Percentiles rank a stretch among this genome's conserved stretches.
Evolutionary conservation across 2,797 vertebrate species (phyloP).

Genomic region (Hemitrygon akajei): DNA sequence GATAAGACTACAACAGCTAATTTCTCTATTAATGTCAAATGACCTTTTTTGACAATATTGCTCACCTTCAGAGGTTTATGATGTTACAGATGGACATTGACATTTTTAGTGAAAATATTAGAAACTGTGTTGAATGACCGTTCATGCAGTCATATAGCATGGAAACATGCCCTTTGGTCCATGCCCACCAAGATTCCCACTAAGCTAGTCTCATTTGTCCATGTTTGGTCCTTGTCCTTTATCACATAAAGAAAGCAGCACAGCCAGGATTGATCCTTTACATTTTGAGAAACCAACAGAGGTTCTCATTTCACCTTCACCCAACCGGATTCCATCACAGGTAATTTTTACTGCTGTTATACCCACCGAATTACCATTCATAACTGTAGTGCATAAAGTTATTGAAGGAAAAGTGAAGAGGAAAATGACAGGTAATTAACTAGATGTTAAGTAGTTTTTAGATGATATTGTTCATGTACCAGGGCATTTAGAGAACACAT

Average conservation of each 20-base stretch:
- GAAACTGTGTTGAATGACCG: slow-evolving; percentile 15
- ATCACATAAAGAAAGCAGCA: neutral
- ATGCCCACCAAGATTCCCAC: too few relatives aligned
- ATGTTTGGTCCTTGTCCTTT: too few relatives aligned
- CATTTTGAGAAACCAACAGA: slow-evolving; percentile 1
- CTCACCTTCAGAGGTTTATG: neutral
- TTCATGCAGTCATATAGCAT: too few relatives aligned
- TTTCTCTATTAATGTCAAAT: neutral
- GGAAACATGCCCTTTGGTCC: too few relatives aligned
- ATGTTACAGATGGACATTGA: neutral
- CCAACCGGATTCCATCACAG: neutral
- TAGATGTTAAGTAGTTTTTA: neutral
- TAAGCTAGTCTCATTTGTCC: too few relatives aligned
- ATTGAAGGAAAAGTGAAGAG: slow-evolving; percentile 23
- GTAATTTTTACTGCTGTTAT: neutral
- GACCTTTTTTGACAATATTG: neutral
- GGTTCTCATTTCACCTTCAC: neutral
- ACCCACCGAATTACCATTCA: neutral
- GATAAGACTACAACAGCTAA: neutral
- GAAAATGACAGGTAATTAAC: neutral
- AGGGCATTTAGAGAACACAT: neutral
- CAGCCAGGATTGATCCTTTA: neutral
- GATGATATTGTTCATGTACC: neutral
- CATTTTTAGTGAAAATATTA: neutral
- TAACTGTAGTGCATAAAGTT: slow-evolving; percentile 4